These are phyloP conservation scores for Gymnocheta viridis DNA, from an alignment of 2,888 invertebrate genomes.

Conservation along the genomic window DNA sequence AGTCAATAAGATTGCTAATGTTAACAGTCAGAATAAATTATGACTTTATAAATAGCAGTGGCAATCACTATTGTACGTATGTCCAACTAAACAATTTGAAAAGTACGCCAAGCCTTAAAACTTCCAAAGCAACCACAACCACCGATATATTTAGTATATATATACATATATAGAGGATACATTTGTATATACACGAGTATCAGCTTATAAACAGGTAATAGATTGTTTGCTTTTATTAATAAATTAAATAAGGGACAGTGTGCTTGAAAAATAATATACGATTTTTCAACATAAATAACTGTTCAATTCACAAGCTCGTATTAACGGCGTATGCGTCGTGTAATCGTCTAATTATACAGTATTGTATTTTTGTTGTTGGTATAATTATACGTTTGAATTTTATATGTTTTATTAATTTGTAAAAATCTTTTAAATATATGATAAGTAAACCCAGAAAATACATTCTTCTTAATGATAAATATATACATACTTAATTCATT, in stretches of 20 bases:
- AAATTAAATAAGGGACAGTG: conserved; percentile 2
- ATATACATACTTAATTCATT: too few species aligned
- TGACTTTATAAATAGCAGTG: conserved; percentile 32
- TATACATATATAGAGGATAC: too few species aligned
- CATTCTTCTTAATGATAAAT: too few species aligned
- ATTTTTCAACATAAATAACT: too few species aligned
- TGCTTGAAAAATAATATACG: background rate
- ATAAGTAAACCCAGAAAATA: too few species aligned
- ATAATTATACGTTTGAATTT: too few species aligned
- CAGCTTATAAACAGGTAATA: conserved; percentile 9
- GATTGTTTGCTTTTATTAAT: conserved; percentile 12
- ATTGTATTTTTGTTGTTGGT: too few species aligned
- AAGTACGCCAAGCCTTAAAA: conserved; percentile 55
- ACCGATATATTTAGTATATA: background rate
- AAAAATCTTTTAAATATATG: too few species aligned
- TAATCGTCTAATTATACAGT: too few species aligned
- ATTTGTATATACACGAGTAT: conserved; percentile 2
- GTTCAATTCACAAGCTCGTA: too few species aligned
- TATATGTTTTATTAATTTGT: too few species aligned
- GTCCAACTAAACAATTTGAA: conserved; percentile 12
- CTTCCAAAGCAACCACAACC: background rate
- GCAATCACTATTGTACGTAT: background rate
- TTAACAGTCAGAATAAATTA: conserved; percentile 51
- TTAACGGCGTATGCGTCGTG: too few species aligned
- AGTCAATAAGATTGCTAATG: conserved; percentile 10